A percentile compares a stretch with the other conserved stretches of the same genome.
phyloP scores from a whole-genome alignment of 2,113 vertebrate species.

The Neopipo cinnamomea region DNA sequence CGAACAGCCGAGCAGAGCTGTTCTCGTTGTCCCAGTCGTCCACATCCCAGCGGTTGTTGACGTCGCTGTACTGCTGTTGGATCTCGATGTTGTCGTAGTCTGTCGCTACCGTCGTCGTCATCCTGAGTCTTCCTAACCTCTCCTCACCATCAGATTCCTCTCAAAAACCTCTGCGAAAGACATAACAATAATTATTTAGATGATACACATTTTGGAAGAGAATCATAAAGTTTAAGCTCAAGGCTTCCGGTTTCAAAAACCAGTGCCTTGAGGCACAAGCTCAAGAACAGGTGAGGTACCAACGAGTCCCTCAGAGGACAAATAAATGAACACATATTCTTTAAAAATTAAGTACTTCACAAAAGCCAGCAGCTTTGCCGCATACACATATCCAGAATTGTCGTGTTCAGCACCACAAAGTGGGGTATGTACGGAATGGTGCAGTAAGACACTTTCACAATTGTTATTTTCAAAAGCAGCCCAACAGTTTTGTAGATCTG shows the following conservation, averaged over 20 bases:
- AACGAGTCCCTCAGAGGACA: not conserved
- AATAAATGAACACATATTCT: not conserved
- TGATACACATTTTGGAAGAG: not conserved
- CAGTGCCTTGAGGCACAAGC: not conserved
- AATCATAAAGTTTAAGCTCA: not conserved
- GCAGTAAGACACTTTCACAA: not conserved
- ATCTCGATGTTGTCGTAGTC: conserved; percentile 95
- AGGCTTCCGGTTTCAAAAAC: not conserved
- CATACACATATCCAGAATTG: not conserved
- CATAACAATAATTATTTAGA: not conserved
- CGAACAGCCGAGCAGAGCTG: conserved; percentile 93
- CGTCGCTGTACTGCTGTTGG: conserved; percentile 92
- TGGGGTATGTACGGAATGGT: rapidly evolving
- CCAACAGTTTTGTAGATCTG: not conserved
- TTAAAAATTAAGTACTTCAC: not conserved
- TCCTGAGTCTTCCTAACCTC: conserved; percentile 77
- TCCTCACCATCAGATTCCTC: conserved; percentile 82
- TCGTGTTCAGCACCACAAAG: not conserved
- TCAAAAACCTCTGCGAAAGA: conserved; percentile 70
- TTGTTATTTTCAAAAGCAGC: not conserved
- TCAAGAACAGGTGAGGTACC: not conserved
- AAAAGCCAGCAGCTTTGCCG: not conserved
- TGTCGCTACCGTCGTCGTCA: conserved; percentile 91
- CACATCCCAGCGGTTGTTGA: conserved; percentile 96
- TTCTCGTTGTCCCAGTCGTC: conserved; percentile 99